These are phyloP conservation scores for Galaxias olidus DNA, from an alignment of 2,797 vertebrate genomes.

Conservation along the genomic window DNA sequence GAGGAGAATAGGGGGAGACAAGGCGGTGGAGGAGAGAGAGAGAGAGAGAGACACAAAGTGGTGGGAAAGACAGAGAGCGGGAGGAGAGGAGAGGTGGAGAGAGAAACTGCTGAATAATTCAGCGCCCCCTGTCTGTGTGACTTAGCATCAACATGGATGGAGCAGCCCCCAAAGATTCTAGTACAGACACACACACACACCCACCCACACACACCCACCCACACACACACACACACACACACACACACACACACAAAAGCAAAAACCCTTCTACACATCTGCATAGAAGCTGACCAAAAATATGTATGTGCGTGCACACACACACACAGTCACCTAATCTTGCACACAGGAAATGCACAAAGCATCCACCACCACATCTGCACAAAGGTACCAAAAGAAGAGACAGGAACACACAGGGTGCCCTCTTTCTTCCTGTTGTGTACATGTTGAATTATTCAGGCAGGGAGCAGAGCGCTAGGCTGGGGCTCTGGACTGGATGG, in stretches of 20 bases:
- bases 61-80: slow-evolving; percentile 25
- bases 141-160: slow-evolving; percentile 72
- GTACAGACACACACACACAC: slow-evolving; percentile 46
- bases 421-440: slow-evolving; percentile 47
- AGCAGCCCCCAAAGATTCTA: slow-evolving; percentile 54
- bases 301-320: background rate
- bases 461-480: slow-evolving; percentile 45
- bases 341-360: background rate
- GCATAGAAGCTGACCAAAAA: background rate
- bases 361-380: no score
- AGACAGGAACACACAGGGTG: no score
- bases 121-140: slow-evolving; percentile 70
- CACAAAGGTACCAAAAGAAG: no score
- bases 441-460: slow-evolving; percentile 76
- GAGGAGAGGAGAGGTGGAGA: slow-evolving; percentile 29
- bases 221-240: slow-evolving; percentile 19
- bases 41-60: background rate
- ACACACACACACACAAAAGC: slow-evolving; percentile 41
- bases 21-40: background rate
- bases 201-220: slow-evolving; percentile 26
- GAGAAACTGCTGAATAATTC: slow-evolving; percentile 77
- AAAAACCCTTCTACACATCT: slow-evolving; percentile 16
- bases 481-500: slow-evolving; percentile 34
- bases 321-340: slow-evolving; percentile 5
- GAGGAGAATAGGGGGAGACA: no score